A percentile compares a stretch with the other conserved stretches of the same genome.
These are phyloP conservation scores for Megaceryle alcyon DNA, from an alignment of 2,797 vertebrate species.

Conservation along the genomic window DNA sequence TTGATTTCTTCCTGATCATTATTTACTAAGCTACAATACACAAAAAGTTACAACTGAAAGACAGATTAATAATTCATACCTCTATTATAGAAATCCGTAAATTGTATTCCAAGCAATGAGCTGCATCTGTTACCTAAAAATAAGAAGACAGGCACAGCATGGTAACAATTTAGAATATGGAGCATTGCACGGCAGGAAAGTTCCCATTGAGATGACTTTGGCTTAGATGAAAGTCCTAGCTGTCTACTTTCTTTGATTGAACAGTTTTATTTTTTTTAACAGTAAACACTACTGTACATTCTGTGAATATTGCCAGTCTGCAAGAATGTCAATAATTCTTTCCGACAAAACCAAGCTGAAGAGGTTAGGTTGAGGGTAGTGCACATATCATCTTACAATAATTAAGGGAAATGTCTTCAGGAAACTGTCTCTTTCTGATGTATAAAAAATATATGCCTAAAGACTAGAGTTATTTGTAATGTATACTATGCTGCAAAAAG, in stretches of 20 bases:
- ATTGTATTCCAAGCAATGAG: conserved; percentile 54
- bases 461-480: not conserved
- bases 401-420: conserved; percentile 17
- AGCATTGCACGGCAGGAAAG: conserved; percentile 47
- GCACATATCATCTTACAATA: not conserved
- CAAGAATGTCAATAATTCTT: conserved; percentile 47
- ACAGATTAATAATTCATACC: conserved; percentile 61
- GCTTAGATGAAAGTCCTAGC: conserved; percentile 55
- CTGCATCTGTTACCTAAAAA: conserved; percentile 66
- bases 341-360: conserved; percentile 10
- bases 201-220: conserved; percentile 67
- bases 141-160: conserved; percentile 51
- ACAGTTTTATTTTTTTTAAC: conserved; percentile 70
- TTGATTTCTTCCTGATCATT: conserved; percentile 59
- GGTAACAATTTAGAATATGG: conserved; percentile 57
- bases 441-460: not conserved
- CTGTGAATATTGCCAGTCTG: conserved; percentile 49
- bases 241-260: conserved; percentile 47
- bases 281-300: conserved; percentile 64
- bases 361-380: not conserved
- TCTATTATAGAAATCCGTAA: conserved; percentile 66
- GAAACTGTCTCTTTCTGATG: not conserved
- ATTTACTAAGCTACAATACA: conserved; percentile 57
- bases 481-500: not conserved
- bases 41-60: conserved; percentile 54